Conservation (phyloP, 2,797 vertebrate genomes). For the Rhinogobio ventralis region DNA sequence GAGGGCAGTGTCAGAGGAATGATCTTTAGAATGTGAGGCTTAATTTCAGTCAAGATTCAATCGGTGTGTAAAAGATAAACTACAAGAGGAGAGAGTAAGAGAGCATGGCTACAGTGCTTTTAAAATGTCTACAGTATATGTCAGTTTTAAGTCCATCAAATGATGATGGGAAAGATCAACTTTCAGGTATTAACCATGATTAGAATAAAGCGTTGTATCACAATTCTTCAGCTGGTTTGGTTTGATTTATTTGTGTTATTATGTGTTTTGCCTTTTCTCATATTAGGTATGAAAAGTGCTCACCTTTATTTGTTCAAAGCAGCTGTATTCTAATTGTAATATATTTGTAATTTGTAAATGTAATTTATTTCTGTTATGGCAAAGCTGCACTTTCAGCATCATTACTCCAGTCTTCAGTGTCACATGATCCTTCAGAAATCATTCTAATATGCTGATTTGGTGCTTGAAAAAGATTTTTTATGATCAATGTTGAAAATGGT, state of each 20-base stretch:
- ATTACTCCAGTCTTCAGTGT: not conserved
- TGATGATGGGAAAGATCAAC: not conserved
- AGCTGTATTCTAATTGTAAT: not conserved
- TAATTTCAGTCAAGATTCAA: not conserved
- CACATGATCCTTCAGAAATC: not conserved
- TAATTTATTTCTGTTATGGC: not conserved
- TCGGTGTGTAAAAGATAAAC: not conserved
- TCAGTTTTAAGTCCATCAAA: constrained; percentile 18
- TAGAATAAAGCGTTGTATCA: constrained; percentile 20
- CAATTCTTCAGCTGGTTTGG: not conserved
- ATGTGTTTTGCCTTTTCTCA: not conserved
- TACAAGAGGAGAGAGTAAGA: constrained; percentile 3
- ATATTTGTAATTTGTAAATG: not conserved
- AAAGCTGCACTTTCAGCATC: not conserved
- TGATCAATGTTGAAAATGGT: not conserved
- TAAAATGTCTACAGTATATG: constrained; percentile 1
- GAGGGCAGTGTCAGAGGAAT: not conserved
- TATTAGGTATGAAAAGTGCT: not conserved
- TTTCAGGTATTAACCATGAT: not conserved
- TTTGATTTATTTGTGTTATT: constrained; percentile 5
- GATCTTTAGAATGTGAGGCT: not conserved
- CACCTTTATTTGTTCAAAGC: not conserved
- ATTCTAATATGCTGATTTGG: not conserved
- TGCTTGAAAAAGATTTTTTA: not conserved
- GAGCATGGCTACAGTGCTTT: not conserved